Evolutionary conservation across 1,140 invertebrate species (phyloP).

Genomic region (Drosophila takahashii): DNA sequence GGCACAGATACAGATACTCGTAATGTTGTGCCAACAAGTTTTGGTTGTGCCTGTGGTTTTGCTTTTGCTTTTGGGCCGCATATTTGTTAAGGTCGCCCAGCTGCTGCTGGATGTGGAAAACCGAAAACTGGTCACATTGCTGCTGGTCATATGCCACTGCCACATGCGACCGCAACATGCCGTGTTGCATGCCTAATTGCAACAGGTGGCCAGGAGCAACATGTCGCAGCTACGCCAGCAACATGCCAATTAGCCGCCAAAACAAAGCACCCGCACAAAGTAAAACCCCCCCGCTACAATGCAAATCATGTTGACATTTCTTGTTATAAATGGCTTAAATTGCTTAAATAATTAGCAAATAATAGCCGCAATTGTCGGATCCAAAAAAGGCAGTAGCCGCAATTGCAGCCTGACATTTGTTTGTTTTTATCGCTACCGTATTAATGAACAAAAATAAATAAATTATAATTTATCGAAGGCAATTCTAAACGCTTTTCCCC

Average conservation of each 20-base stretch:
- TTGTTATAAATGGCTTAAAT: constrained; percentile 62
- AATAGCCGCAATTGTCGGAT: constrained; percentile 58
- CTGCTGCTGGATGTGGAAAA: constrained; percentile 57
- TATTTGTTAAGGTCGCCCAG: constrained; percentile 83
- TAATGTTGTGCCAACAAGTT: constrained; percentile 62
- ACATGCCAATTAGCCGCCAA: constrained; percentile 47
- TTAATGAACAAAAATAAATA: constrained; percentile 69
- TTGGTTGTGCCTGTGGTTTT: constrained; percentile 16
- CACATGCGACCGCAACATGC: constrained; percentile 71
- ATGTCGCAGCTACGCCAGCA: constrained; percentile 42
- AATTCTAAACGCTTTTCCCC: constrained; percentile 44
- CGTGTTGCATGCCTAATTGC: constrained; percentile 83
- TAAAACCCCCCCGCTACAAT: constrained; percentile 3
- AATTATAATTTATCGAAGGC: constrained; percentile 76
- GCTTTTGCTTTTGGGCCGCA: constrained; percentile 45
- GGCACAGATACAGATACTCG: constrained; percentile 52
- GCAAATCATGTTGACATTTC: constrained; percentile 39
- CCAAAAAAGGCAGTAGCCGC: constrained; percentile 65
- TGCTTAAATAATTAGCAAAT: constrained; percentile 63
- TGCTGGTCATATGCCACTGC: constrained; percentile 77
- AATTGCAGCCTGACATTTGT: constrained; percentile 63
- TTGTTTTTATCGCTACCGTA: constrained; percentile 72
- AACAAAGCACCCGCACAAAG: constrained; percentile 20
- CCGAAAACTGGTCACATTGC: constrained; percentile 59
- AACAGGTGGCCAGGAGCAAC: constrained; percentile 68